Percentiles rank a stretch among this genome's conserved stretches.
Conservation (phyloP, 2,113 vertebrate species). For the Cyphomyrus discorhynchus region DNA sequence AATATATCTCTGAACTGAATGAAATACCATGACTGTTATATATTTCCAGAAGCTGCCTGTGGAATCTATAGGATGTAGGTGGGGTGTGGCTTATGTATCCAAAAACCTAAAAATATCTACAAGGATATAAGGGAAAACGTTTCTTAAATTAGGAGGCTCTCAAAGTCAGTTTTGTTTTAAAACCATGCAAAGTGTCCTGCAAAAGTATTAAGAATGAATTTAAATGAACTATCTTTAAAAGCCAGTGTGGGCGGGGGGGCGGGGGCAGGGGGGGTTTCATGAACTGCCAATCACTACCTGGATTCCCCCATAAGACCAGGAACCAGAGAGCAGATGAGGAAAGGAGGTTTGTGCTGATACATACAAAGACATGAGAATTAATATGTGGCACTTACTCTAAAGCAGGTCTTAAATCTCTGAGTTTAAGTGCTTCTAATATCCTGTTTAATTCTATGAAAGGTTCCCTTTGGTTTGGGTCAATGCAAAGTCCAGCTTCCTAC, state of each 20-base stretch:
- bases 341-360: not conserved
- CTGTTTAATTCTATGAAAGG: constrained; percentile 77
- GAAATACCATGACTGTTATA: not conserved
- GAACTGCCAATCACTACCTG: not conserved
- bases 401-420: constrained; percentile 73
- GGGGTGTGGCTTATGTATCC: not conserved
- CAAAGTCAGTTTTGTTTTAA: not conserved
- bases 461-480: constrained; percentile 77
- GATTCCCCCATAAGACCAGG: not conserved
- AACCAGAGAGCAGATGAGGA: not conserved
- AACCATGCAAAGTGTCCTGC: not conserved
- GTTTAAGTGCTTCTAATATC: constrained; percentile 77
- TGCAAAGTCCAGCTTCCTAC: constrained; percentile 74
- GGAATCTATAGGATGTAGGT: not conserved
- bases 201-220: not conserved
- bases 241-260: not conserved
- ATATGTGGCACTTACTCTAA: constrained; percentile 61
- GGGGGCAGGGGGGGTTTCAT: not conserved
- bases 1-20: not conserved
- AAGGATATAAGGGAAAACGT: not conserved
- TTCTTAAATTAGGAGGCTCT: not conserved
- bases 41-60: not conserved
- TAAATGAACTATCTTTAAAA: not conserved
- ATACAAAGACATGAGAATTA: not conserved
- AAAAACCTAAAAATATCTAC: not conserved